Evolutionary conservation across 2,888 invertebrate genomes (phyloP), one percentile per base, ranked within the genome.

Genomic region (Agrotis clavis): DNA sequence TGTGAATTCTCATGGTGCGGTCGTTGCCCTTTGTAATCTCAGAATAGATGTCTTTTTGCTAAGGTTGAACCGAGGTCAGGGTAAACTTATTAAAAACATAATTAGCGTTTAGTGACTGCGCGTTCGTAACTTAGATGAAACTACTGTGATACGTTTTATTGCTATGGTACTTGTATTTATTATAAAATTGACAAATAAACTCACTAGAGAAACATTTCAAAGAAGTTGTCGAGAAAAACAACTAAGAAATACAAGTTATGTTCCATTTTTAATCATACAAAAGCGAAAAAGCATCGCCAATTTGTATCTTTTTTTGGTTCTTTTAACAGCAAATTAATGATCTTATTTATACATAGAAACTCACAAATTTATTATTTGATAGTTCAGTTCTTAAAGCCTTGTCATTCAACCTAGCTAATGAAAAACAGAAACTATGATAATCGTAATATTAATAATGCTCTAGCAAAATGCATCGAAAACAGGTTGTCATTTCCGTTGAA

Each of bases 1-100:
- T 67, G 60, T 64, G 61, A 77, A 77, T 81, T 84, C 81, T 83
- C 77, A 81, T 83, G 79, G 72, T 60, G 67, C 79, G 83, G 85
- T 86, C 83, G 56, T 77, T 83, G 84, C 57, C 73, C 81, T 51
- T 30, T 45, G 41, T 72, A 66, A 82, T 76, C 70, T 74, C 47
- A 35, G 63, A 72, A 68, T 77, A 79, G 59, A 77, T 80, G 73
- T 69, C 21, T 73, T 70, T 81, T 73, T 79, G 56, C 71, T 71
- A 21, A 67, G 61, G 54, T 71, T 72, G 47, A 74, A 53, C 11
- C 48, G 71, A 60, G 67, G 61, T 74, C 63, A 60, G 50, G 41
- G 35, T 47, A 74, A 70, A 71, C 74, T 81, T 77, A 85, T 84
- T 84, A 77, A 75, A 83, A 79, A 63, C 41, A 19, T 71, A 80